Conservation (phyloP, 2,888 invertebrate genomes). For the Lasioglossum pauxillum region DNA sequence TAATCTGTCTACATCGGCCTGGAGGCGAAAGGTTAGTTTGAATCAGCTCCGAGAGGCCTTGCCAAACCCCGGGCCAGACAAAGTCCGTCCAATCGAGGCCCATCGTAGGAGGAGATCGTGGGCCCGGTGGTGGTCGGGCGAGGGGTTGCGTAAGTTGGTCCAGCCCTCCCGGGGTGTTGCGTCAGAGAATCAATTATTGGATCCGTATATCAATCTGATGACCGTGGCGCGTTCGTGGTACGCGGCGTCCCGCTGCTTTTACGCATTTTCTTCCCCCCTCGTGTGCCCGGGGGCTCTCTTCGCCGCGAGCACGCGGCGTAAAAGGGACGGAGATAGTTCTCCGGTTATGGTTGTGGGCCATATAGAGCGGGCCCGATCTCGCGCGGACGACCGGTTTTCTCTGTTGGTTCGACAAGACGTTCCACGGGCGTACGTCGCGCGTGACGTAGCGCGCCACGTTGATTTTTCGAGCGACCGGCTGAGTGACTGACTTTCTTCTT, state of each 20-base stretch:
- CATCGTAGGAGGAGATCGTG: constrained; percentile 31
- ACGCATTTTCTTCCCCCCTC: constrained; percentile 73
- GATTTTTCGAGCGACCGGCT: constrained; percentile 67
- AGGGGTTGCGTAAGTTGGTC: constrained; percentile 77
- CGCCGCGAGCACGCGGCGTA: constrained; percentile 25
- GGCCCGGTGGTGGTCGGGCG: constrained; percentile 51
- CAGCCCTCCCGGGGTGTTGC: constrained; percentile 71
- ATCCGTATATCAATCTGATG: constrained; percentile 81
- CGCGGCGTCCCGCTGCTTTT: constrained; percentile 78
- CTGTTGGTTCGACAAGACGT: constrained; percentile 34
- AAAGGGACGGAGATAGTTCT: constrained; percentile 41
- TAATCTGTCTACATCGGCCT: background rate
- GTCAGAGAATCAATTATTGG: constrained; percentile 81
- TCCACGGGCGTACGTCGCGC: constrained; percentile 40
- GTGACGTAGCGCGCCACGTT: constrained; percentile 73
- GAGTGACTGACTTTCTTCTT: constrained; percentile 76
- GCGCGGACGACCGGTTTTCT: constrained; percentile 64
- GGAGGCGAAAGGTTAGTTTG: background rate
- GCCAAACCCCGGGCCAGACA: constrained; percentile 10
- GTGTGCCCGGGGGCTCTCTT: constrained; percentile 36
- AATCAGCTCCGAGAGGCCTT: background rate
- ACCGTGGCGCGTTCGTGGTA: constrained; percentile 75
- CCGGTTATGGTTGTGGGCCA: constrained; percentile 53
- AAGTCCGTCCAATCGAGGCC: constrained; percentile 32
- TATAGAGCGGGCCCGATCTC: constrained; percentile 57